Evolutionary conservation across 2,888 invertebrate species (phyloP).

Genomic region (Folsomia candida): DNA sequence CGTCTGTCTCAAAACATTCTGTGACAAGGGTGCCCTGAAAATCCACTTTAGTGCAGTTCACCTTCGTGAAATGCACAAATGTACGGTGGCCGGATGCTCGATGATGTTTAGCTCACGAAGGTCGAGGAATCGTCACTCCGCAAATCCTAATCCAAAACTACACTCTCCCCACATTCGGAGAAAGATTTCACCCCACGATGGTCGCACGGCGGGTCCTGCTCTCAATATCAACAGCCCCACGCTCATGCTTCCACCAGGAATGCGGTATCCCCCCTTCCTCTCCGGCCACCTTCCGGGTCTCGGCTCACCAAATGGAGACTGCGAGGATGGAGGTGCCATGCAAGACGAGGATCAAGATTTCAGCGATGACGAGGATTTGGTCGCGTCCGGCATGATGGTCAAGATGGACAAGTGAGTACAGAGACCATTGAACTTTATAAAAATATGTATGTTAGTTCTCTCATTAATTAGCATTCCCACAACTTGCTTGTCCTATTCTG

Average conservation of each 20-base stretch:
- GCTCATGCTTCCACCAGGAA: slow-evolving; percentile 33
- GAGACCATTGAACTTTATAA: too few species aligned
- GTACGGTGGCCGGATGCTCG: slow-evolving; percentile 96
- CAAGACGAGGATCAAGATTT: slow-evolving; percentile 49
- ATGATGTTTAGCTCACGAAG: slow-evolving; percentile 99
- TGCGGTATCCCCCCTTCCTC: slow-evolving; percentile 10
- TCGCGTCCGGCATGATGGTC: slow-evolving; percentile 33
- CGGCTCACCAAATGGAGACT: slow-evolving; percentile 45
- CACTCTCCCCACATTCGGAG: slow-evolving; percentile 91
- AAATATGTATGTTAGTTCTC: background rate
- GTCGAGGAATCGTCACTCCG: slow-evolving; percentile 92
- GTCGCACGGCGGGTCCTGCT: slow-evolving; percentile 79
- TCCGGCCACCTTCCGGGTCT: background rate
- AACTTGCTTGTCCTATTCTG: background rate
- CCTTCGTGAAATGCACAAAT: slow-evolving; percentile 98
- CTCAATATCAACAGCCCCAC: slow-evolving; percentile 42
- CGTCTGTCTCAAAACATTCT: slow-evolving; percentile 97
- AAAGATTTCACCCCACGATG: slow-evolving; percentile 89
- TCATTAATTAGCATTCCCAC: background rate
- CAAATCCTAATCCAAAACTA: slow-evolving; percentile 96
- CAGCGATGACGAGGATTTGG: slow-evolving; percentile 53
- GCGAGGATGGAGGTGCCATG: slow-evolving; percentile 48
- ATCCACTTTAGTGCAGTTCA: slow-evolving; percentile 99
- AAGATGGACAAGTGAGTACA: slow-evolving; percentile 42
- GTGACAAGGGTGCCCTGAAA: slow-evolving; percentile 98